A percentile compares a stretch with the other conserved stretches of the same genome.
These are phyloP conservation scores for Mus caroli DNA, from an alignment of 2,797 vertebrate genomes.

Conservation along the genomic window DNA sequence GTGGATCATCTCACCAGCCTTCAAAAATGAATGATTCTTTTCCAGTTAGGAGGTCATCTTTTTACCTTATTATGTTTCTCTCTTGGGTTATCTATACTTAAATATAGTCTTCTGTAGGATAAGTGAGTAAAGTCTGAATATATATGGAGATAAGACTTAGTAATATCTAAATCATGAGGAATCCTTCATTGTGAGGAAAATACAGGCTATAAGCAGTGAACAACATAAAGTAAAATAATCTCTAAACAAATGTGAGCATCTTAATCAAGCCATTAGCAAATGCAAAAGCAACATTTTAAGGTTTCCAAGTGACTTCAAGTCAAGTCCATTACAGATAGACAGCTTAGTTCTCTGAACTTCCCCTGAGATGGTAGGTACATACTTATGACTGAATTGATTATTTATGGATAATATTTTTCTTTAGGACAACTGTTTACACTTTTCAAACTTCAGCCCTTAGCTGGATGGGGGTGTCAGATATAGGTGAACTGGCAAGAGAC, in stretches of 20 bases:
- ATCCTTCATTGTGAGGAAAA: not conserved
- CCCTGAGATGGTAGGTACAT: conserved; percentile 13
- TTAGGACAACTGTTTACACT: conserved; percentile 12
- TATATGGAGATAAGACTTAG: not conserved
- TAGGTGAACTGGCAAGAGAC: not conserved
- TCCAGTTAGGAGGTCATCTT: not conserved
- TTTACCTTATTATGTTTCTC: not conserved
- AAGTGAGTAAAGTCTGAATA: not conserved
- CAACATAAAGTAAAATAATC: not conserved
- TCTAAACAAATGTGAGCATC: conserved; percentile 1
- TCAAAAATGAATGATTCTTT: conserved; percentile 10
- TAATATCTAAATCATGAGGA: conserved; percentile 4
- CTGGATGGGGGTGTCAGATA: not conserved
- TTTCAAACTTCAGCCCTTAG: conserved; percentile 20
- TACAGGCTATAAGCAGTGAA: not conserved
- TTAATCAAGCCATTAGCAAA: conserved; percentile 28
- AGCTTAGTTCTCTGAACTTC: conserved; percentile 38
- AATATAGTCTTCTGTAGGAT: not conserved
- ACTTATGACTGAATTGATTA: not conserved
- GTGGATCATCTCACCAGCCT: not conserved
- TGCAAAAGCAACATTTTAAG: not conserved
- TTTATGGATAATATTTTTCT: conserved; percentile 5
- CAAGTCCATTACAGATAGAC: conserved; percentile 2
- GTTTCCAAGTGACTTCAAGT: conserved; percentile 39
- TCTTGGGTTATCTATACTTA: conserved; percentile 35